phyloP scores from a whole-genome alignment of 2,797 vertebrate species.

The Epinephelus malabaricus region DNA sequence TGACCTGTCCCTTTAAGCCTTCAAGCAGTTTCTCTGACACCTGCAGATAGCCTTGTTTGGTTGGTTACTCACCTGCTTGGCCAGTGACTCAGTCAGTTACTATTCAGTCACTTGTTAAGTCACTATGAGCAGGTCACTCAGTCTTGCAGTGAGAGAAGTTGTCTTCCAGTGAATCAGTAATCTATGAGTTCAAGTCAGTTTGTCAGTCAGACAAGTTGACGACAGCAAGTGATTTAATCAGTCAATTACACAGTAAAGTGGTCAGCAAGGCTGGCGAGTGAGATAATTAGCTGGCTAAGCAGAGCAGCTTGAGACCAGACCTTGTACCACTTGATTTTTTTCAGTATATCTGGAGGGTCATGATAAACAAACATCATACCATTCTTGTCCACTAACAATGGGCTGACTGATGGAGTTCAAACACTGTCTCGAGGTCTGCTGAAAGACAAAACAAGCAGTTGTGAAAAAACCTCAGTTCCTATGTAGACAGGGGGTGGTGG shows the following conservation, averaged over 20 bases:
- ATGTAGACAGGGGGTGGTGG: constrained; percentile 36
- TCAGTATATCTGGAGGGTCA: constrained; percentile 27
- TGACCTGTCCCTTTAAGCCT: too few species aligned
- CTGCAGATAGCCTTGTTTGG: neutral
- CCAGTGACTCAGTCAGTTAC: neutral
- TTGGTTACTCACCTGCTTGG: neutral
- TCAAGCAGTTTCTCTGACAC: neutral
- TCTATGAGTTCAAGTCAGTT: neutral
- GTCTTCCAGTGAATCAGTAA: neutral
- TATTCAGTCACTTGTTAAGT: neutral
- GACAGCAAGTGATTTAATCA: neutral
- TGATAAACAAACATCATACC: constrained; percentile 54
- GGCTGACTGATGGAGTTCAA: constrained; percentile 52
- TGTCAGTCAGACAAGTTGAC: constrained; percentile 3
- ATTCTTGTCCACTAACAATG: constrained; percentile 70
- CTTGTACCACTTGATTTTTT: constrained; percentile 18
- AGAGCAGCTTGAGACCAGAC: constrained; percentile 19
- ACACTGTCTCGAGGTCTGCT: constrained; percentile 61
- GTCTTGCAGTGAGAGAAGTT: neutral
- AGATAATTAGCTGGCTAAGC: constrained; percentile 4
- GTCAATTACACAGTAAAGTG: neutral
- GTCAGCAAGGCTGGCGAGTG: neutral
- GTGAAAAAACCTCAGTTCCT: constrained; percentile 58
- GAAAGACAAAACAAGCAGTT: constrained; percentile 77
- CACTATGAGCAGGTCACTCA: neutral